These are phyloP conservation scores for Drosophila paranaensis DNA, from an alignment of 2,888 invertebrate genomes.

Conservation along the genomic window DNA sequence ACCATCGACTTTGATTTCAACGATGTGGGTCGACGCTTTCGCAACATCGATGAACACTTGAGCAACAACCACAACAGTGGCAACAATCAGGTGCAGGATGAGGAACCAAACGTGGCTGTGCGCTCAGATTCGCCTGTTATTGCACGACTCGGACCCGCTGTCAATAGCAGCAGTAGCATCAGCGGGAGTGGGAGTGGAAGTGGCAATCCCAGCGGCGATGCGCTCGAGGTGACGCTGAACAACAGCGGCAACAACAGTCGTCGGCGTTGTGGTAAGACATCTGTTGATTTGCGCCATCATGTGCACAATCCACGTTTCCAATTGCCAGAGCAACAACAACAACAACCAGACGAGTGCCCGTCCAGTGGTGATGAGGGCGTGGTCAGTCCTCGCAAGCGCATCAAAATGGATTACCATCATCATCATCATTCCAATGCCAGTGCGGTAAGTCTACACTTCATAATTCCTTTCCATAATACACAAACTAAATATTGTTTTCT, in stretches of 20 bases:
- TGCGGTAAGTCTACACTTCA: constrained; percentile 74
- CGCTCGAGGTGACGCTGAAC: constrained; percentile 67
- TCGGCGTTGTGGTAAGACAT: constrained; percentile 84
- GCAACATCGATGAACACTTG: constrained; percentile 89
- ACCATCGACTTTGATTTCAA: constrained; percentile 82
- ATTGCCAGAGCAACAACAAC: constrained; percentile 87
- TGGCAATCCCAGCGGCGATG: constrained; percentile 61
- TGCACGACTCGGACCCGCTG: constrained; percentile 80
- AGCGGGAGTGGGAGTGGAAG: constrained; percentile 43
- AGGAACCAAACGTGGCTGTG: constrained; percentile 80
- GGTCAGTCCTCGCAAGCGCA: constrained; percentile 88
- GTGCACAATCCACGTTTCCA: constrained; percentile 90
- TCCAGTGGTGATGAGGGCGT: constrained; percentile 89
- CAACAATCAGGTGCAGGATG: constrained; percentile 88
- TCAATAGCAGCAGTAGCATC: constrained; percentile 71
- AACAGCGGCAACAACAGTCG: constrained; percentile 63
- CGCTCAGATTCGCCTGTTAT: constrained; percentile 82
- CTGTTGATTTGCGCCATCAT: constrained; percentile 87
- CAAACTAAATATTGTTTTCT: not conserved
- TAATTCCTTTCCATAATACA: not conserved
- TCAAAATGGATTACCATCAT: constrained; percentile 87
- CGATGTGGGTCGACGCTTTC: constrained; percentile 85
- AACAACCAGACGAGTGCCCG: constrained; percentile 87
- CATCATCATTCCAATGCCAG: constrained; percentile 85
- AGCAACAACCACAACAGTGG: constrained; percentile 19